A percentile compares a stretch with the other conserved stretches of the same genome.
These are phyloP conservation scores for Hedya salicella DNA, from an alignment of 2,888 invertebrate genomes.

Conservation along the genomic window DNA sequence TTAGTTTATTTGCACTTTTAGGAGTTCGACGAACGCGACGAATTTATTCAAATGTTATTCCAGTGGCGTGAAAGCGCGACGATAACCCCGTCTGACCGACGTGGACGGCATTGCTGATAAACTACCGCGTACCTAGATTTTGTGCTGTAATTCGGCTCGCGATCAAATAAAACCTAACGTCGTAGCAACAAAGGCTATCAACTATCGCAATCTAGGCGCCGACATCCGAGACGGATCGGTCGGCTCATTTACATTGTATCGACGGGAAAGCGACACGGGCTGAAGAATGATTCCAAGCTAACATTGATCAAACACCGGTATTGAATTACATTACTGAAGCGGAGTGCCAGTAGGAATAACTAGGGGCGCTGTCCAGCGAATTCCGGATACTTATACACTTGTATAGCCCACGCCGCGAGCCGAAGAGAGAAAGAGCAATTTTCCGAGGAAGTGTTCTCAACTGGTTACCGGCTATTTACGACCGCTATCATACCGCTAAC, in stretches of 20 bases:
- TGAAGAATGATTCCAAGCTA: constrained; percentile 57
- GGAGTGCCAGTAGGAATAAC: constrained; percentile 33
- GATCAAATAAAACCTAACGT: constrained; percentile 55
- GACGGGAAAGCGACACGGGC: constrained; percentile 60
- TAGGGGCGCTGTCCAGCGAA: constrained; percentile 48
- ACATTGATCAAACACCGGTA: constrained; percentile 61
- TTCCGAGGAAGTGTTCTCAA: constrained; percentile 66
- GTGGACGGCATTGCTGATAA: constrained; percentile 74
- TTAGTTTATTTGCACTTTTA: constrained; percentile 71
- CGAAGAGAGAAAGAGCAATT: constrained; percentile 64
- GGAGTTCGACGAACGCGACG: constrained; percentile 79
- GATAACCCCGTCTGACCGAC: constrained; percentile 73
- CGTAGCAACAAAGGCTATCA: constrained; percentile 59
- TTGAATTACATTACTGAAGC: constrained; percentile 60
- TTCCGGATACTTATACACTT: constrained; percentile 50
- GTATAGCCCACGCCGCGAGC: constrained; percentile 40
- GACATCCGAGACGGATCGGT: constrained; percentile 53
- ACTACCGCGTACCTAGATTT: constrained; percentile 58
- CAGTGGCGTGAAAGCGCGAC: constrained; percentile 78
- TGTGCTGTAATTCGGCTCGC: constrained; percentile 51
- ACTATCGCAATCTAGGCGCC: constrained; percentile 50
- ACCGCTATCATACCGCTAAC: constrained; percentile 54
- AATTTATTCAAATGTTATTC: constrained; percentile 81
- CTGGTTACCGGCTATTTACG: constrained; percentile 54
- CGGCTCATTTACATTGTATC: constrained; percentile 63